A percentile compares a stretch with the other conserved stretches of the same genome.
These are phyloP conservation scores for Zaprionus obscuricornis DNA, from an alignment of 2,888 invertebrate genomes.

Conservation along the genomic window DNA sequence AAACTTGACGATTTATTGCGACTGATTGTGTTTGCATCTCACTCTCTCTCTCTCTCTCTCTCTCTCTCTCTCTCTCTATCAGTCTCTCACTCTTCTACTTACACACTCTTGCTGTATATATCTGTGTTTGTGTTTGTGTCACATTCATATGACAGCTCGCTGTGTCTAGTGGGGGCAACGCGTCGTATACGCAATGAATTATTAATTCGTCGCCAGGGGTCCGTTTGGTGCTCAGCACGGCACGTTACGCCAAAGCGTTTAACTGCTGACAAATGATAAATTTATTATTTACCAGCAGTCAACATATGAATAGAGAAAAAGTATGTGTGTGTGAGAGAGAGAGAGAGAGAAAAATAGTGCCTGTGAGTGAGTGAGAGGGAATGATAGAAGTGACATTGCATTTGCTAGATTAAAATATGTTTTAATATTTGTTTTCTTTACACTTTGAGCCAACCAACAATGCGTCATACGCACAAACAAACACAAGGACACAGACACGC, in stretches of 20 bases:
- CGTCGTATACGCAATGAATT: constrained; percentile 78
- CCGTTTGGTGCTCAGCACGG: constrained; percentile 34
- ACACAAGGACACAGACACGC: constrained; percentile 13
- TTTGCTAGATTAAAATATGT: constrained; percentile 77
- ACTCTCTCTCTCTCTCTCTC: constrained; percentile 9
- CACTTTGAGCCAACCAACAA: constrained; percentile 37
- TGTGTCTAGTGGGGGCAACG: constrained; percentile 69
- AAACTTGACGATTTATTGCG: constrained; percentile 82
- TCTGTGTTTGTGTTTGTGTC: constrained; percentile 37
- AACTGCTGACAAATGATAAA: constrained; percentile 82
- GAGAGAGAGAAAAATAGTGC: too few species aligned
- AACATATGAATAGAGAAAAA: constrained; percentile 29
- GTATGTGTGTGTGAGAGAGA: constrained; percentile 7
- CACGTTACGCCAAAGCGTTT: constrained; percentile 71
- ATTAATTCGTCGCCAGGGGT: constrained; percentile 71
- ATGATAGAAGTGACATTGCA: constrained; percentile 42
- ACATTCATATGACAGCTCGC: constrained; percentile 62
- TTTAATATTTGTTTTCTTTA: constrained; percentile 74
- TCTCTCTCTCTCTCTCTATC: background rate
- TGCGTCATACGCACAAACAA: constrained; percentile 22
- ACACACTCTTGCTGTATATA: constrained; percentile 5
- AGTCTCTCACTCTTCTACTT: background rate
- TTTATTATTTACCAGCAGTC: constrained; percentile 78
- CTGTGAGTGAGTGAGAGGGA: background rate
- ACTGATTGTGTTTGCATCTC: constrained; percentile 26